Evolutionary conservation across 1,140 invertebrate species (phyloP).

Genomic region (Pogonognathellus flavescens): DNA sequence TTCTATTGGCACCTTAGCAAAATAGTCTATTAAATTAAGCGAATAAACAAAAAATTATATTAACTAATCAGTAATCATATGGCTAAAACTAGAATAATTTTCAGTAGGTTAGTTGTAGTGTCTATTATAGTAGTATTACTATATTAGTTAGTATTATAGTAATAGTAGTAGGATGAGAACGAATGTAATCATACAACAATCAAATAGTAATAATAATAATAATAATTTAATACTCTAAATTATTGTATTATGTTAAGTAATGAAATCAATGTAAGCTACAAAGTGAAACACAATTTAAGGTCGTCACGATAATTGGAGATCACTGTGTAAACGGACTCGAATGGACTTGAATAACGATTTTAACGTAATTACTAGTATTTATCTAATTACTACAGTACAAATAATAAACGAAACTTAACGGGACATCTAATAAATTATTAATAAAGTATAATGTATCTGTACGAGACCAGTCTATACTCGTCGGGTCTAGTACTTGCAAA

Average conservation of each 20-base stretch:
- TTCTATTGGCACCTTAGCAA: too few relatives aligned
- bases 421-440: neutral
- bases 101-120: too few relatives aligned
- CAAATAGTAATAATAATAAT: neutral
- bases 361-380: slow-evolving; percentile 12
- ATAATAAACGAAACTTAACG: slow-evolving; percentile 6
- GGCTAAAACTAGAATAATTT: too few relatives aligned
- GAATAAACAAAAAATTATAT: too few relatives aligned
- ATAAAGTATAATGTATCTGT: neutral
- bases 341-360: slow-evolving; percentile 23
- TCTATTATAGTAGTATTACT: too few relatives aligned
- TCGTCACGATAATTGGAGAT: slow-evolving; percentile 32
- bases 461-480: slow-evolving; percentile 1
- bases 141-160: too few relatives aligned
- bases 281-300: slow-evolving; percentile 28
- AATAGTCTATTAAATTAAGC: too few relatives aligned
- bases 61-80: too few relatives aligned
- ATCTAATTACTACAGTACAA: neutral
- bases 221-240: too few relatives aligned
- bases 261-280: neutral
- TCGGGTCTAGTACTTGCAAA: neutral
- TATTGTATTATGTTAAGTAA: too few relatives aligned
- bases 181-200: neutral
- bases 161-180: too few relatives aligned
- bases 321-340: slow-evolving; percentile 34